Evolutionary conservation across 2,113 vertebrate genomes (phyloP).

Genomic region (Lophura nycthemera): DNA sequence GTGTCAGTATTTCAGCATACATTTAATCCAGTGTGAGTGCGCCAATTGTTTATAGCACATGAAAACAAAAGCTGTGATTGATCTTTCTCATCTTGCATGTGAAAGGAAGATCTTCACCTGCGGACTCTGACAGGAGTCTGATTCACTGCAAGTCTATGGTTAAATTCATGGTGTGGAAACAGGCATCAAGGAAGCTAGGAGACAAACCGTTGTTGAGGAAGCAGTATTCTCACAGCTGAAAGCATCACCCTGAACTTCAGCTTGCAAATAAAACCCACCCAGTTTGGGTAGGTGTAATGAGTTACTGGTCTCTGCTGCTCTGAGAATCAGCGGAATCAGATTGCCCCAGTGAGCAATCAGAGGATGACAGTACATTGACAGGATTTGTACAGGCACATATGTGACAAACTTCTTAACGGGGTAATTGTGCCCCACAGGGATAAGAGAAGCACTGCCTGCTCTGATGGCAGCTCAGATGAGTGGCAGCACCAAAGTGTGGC

Average conservation of each 20-base stretch:
- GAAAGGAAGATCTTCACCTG: neutral
- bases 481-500: neutral
- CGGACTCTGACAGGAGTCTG: neutral
- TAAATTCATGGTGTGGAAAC: neutral
- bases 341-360: neutral
- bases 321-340: neutral
- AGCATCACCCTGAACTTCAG: neutral
- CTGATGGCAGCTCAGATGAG: neutral
- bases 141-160: neutral
- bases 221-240: neutral
- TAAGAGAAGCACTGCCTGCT: neutral
- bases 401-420: neutral
- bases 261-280: neutral
- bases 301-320: neutral
- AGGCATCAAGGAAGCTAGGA: neutral
- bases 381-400: neutral
- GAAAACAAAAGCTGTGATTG: neutral
- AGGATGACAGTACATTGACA: neutral
- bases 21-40: neutral
- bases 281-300: neutral
- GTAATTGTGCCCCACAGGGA: neutral
- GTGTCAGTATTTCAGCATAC: neutral
- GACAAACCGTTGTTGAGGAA: neutral
- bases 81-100: neutral
- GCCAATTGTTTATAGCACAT: accelerated